A percentile compares a stretch with the other conserved stretches of the same genome.
Evolutionary conservation across 2,888 invertebrate species (phyloP).

Genomic region (Pandemis corylana): DNA sequence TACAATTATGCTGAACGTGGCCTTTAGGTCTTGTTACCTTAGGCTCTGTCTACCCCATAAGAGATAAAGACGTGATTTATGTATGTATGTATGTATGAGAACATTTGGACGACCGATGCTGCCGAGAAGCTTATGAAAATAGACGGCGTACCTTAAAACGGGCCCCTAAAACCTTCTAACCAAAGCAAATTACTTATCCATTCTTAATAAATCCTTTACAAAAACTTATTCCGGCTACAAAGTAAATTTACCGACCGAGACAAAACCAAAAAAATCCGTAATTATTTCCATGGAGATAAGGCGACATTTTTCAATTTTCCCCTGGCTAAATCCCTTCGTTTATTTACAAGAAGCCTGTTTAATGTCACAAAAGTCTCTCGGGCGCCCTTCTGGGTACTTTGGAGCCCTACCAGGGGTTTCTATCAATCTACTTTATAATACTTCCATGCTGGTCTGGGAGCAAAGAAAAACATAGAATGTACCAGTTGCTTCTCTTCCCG

Average conservation of each 20-base stretch:
- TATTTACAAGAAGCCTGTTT: slow-evolving; percentile 54
- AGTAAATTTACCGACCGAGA: slow-evolving; percentile 31
- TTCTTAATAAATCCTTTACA: slow-evolving; percentile 37
- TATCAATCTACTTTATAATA: neutral
- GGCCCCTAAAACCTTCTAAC: slow-evolving; percentile 18
- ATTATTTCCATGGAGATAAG: slow-evolving; percentile 50
- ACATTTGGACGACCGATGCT: no score
- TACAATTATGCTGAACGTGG: no score
- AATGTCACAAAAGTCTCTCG: slow-evolving; percentile 45
- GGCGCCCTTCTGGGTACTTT: slow-evolving; percentile 6
- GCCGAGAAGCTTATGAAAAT: no score
- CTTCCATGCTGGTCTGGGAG: no score
- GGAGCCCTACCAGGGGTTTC: slow-evolving; percentile 1
- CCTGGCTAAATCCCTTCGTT: slow-evolving; percentile 50
- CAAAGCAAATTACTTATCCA: slow-evolving; percentile 37
- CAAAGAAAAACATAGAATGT: no score
- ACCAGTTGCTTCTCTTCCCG: no score
- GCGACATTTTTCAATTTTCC: slow-evolving; percentile 56
- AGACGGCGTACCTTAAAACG: neutral
- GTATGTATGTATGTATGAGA: no score
- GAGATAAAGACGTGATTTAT: no score
- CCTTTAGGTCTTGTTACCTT: no score
- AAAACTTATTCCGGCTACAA: slow-evolving; percentile 30
- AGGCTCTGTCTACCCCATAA: no score
- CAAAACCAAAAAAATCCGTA: slow-evolving; percentile 47